Evolutionary conservation across 2,113 vertebrate species (phyloP).

Genomic region (Oryzias curvinotus): DNA sequence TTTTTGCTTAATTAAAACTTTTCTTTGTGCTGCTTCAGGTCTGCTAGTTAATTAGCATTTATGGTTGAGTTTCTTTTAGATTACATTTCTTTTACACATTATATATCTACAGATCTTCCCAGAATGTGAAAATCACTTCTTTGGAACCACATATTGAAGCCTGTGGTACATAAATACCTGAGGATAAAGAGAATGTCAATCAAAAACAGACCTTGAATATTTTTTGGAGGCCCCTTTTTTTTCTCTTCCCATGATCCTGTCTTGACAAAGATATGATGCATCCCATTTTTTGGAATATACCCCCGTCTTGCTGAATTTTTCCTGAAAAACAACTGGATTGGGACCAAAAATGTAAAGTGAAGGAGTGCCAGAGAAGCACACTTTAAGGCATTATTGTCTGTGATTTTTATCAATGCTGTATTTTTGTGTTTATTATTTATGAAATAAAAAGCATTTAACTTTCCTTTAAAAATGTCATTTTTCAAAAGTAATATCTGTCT

Average conservation of each 20-base stretch:
- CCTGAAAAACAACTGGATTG: too few species aligned
- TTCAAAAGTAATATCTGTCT: constrained; percentile 6
- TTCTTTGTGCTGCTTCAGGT: neutral
- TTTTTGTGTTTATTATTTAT: constrained; percentile 38
- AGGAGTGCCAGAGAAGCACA: neutral
- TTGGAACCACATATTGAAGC: neutral
- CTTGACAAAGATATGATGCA: too few species aligned
- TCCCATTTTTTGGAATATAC: too few species aligned
- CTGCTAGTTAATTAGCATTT: constrained; percentile 2
- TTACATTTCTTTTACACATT: neutral
- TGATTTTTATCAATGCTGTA: constrained; percentile 16
- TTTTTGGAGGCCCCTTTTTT: too few species aligned
- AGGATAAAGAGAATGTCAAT: too few species aligned
- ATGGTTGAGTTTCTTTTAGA: neutral
- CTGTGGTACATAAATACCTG: too few species aligned
- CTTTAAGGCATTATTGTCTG: constrained; percentile 1
- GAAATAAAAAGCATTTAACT: constrained; percentile 18
- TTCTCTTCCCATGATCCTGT: too few species aligned
- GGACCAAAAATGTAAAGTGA: neutral
- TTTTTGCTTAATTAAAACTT: neutral
- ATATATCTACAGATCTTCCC: neutral
- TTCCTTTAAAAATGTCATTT: constrained; percentile 17
- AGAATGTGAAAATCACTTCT: constrained; percentile 32
- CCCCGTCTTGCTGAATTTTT: too few species aligned
- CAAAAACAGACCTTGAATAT: too few species aligned